These are phyloP conservation scores for Gambelia wislizenii DNA, from an alignment of 2,797 vertebrate genomes.

Conservation along the genomic window DNA sequence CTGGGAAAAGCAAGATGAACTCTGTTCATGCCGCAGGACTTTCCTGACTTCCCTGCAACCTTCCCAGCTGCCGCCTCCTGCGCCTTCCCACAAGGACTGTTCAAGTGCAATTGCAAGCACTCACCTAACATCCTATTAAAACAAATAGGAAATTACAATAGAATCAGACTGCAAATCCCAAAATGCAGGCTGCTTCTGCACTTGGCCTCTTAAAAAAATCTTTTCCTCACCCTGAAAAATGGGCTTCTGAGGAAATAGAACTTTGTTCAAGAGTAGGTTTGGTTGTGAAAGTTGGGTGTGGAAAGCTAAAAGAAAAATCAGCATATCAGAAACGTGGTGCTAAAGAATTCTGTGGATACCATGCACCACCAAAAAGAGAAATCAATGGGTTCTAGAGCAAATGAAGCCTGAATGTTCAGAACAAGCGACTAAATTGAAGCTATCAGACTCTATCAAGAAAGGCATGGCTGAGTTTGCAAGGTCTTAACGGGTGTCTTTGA, in stretches of 20 bases:
- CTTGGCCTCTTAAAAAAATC: background rate
- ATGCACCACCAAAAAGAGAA: too few relatives aligned
- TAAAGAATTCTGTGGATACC: too few relatives aligned
- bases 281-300: too few relatives aligned
- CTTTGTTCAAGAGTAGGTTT: background rate
- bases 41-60: background rate
- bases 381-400: too few relatives aligned
- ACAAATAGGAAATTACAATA: background rate
- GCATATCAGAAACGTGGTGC: too few relatives aligned
- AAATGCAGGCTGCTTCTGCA: background rate
- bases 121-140: background rate
- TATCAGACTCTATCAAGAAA: background rate
- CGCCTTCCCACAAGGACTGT: background rate
- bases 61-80: background rate
- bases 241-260: background rate
- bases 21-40: background rate
- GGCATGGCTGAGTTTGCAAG: background rate
- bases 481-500: too few relatives aligned
- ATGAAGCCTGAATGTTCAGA: too few relatives aligned
- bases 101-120: background rate
- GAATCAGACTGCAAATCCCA: background rate
- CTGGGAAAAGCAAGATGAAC: background rate
- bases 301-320: too few relatives aligned
- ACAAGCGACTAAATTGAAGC: too few relatives aligned
- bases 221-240: background rate